A percentile compares a stretch with the other conserved stretches of the same genome.
Conservation (phyloP, 1,140 invertebrate species). For the Caerostris extrusa region DNA sequence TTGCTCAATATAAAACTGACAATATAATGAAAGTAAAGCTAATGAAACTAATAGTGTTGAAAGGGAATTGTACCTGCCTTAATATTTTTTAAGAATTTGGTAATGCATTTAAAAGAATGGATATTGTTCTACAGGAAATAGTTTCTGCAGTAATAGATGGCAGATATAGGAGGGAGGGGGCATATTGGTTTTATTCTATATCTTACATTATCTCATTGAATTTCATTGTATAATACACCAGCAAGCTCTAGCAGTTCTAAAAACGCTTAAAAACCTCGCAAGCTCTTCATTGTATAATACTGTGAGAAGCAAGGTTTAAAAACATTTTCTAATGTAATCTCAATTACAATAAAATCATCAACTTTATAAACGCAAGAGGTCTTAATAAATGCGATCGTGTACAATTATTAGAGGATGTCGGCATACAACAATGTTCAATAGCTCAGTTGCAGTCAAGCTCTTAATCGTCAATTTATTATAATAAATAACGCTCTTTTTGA, state of each 20-base stretch:
- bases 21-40: neutral
- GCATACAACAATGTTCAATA: constrained; percentile 80
- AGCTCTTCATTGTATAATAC: too few species aligned
- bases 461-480: constrained; percentile 80
- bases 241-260: constrained; percentile 77
- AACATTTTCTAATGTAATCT: constrained; percentile 79
- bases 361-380: neutral
- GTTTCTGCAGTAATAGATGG: constrained; percentile 11
- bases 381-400: constrained; percentile 80
- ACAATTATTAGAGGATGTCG: constrained; percentile 79
- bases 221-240: constrained; percentile 59
- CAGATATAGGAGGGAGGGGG: too few species aligned
- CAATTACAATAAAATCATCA: constrained; percentile 48
- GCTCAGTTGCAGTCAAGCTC: constrained; percentile 80
- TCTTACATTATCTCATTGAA: constrained; percentile 76
- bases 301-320: constrained; percentile 74
- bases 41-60: neutral
- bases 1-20: constrained; percentile 1
- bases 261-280: too few species aligned
- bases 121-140: constrained; percentile 70
- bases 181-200: neutral
- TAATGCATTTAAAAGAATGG: constrained; percentile 80
- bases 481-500: constrained; percentile 80
- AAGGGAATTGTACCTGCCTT: constrained; percentile 47
- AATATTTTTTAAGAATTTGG: constrained; percentile 48